Conservation (phyloP, 2,113 vertebrate genomes). For the Mirounga angustirostris region DNA sequence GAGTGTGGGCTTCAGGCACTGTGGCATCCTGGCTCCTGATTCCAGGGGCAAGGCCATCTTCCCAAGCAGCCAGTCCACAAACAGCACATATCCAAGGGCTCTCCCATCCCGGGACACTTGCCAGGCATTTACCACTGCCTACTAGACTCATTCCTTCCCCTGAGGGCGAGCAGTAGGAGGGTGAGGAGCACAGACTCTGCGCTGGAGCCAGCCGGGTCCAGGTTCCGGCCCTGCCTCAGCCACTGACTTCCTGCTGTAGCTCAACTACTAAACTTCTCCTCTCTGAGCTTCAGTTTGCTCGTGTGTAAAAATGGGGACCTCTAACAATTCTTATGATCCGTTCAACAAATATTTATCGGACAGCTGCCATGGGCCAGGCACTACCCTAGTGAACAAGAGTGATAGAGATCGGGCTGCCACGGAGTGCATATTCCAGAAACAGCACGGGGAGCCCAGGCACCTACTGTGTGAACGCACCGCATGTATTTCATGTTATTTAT, state of each 20-base stretch:
- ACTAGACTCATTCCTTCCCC: background rate
- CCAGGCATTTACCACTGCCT: background rate
- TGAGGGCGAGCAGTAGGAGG: background rate
- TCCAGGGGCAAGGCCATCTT: background rate
- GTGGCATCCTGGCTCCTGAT: background rate
- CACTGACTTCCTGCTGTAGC: background rate
- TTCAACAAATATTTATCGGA: background rate
- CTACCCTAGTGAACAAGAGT: background rate
- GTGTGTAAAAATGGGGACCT: background rate
- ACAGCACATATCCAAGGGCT: background rate
- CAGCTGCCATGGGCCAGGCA: background rate
- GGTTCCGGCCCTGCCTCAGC: background rate
- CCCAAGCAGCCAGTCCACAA: background rate
- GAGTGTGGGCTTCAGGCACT: background rate
- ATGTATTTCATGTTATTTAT: background rate
- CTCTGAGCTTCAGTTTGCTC: background rate
- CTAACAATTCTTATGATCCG: background rate
- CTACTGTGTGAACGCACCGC: background rate
- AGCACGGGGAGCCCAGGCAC: background rate
- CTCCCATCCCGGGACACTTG: background rate
- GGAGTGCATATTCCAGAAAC: background rate
- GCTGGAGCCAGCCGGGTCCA: background rate
- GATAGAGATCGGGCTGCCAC: background rate
- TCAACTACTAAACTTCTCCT: background rate
- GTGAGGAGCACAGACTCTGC: background rate